These are phyloP conservation scores for Lasioglossum baleicum DNA, from an alignment of 1,140 invertebrate genomes.

Conservation along the genomic window DNA sequence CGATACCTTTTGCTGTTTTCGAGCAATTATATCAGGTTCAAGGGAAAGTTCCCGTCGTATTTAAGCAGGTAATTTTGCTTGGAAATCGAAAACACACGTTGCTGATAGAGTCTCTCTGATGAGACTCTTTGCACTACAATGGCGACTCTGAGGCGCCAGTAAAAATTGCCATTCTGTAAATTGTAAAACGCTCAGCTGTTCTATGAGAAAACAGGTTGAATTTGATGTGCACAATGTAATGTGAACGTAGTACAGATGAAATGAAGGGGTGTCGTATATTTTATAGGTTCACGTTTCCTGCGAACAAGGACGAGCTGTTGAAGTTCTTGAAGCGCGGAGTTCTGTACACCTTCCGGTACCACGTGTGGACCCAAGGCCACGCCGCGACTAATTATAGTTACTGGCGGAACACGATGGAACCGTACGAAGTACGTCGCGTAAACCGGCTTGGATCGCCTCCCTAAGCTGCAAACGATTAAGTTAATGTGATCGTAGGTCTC, in stretches of 20 bases:
- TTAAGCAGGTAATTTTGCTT: no score
- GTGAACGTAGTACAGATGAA: no score
- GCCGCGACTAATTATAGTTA: slow-evolving; percentile 91
- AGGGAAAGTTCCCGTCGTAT: no score
- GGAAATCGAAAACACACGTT: no score
- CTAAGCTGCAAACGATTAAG: slow-evolving; percentile 13
- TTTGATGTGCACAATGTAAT: no score
- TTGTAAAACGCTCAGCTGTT: no score
- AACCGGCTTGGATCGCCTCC: background rate
- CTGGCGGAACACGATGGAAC: slow-evolving; percentile 89
- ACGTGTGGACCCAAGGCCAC: slow-evolving; percentile 91
- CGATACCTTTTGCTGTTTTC: background rate
- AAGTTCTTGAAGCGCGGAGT: slow-evolving; percentile 87
- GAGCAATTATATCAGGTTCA: no score
- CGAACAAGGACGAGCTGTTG: slow-evolving; percentile 89
- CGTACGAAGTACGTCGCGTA: slow-evolving; percentile 85
- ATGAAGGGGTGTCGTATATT: background rate
- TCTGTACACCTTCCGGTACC: slow-evolving; percentile 90
- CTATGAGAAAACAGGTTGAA: no score
- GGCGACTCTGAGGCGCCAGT: no score
- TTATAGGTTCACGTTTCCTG: slow-evolving; percentile 85
- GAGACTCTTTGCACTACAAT: no score
- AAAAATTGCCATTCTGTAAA: no score
- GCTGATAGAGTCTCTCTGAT: no score
- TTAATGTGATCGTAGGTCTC: slow-evolving; percentile 82